A percentile compares a stretch with the other conserved stretches of the same genome.
Evolutionary conservation across 2,113 vertebrate species (phyloP).

Genomic region (Ardeotis arabs): DNA sequence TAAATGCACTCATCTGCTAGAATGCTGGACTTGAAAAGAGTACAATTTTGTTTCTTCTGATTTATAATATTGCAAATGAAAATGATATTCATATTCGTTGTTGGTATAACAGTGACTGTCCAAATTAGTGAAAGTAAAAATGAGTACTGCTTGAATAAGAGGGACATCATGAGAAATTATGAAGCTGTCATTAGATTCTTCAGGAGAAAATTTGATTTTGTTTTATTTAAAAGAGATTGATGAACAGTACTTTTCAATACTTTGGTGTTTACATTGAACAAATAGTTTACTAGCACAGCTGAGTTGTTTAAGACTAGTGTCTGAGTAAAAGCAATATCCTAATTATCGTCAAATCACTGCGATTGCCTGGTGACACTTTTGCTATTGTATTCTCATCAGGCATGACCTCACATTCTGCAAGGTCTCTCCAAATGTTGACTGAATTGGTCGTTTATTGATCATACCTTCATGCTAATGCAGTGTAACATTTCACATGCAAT

Average conservation of each 20-base stretch:
- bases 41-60: background rate
- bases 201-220: background rate
- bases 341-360: slow-evolving; percentile 32
- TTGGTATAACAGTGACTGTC: background rate
- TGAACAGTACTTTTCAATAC: background rate
- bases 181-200: background rate
- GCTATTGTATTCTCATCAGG: slow-evolving; percentile 57
- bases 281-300: background rate
- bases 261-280: background rate
- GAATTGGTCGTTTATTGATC: slow-evolving; percentile 69
- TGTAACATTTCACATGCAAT: slow-evolving; percentile 44
- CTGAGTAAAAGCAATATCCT: slow-evolving; percentile 29
- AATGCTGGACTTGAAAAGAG: background rate
- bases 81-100: background rate
- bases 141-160: background rate
- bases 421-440: slow-evolving; percentile 32
- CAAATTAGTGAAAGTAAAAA: background rate
- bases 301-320: background rate
- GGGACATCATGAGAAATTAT: background rate
- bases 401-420: slow-evolving; percentile 51
- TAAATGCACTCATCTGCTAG: background rate
- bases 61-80: background rate
- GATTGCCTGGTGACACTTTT: slow-evolving; percentile 30
- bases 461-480: slow-evolving; percentile 31
- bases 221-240: background rate